Percentiles rank a stretch among this genome's conserved stretches.
phyloP scores from a whole-genome alignment of 2,113 vertebrate species.

The Calyptomena viridis region DNA sequence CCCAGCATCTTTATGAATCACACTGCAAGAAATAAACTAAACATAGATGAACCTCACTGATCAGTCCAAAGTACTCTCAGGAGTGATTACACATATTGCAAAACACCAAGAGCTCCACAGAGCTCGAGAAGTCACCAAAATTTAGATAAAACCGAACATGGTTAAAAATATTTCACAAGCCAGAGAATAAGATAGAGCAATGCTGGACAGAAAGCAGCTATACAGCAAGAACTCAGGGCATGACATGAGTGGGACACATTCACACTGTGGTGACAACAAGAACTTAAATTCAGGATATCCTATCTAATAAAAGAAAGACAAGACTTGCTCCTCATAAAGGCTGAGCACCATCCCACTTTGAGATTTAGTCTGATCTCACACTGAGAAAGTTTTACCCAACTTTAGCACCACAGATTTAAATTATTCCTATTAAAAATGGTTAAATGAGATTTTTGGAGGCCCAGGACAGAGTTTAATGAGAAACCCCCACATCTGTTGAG shows the following conservation, averaged over 20 bases:
- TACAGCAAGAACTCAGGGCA: not conserved
- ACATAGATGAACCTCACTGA: not conserved
- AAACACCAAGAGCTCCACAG: not conserved
- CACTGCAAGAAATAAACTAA: not conserved
- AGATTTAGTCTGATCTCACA: not conserved
- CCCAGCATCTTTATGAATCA: not conserved
- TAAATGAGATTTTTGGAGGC: not conserved
- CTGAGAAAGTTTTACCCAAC: not conserved
- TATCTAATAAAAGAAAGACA: not conserved
- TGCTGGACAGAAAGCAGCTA: not conserved
- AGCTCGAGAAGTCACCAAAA: not conserved
- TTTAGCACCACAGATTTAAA: not conserved
- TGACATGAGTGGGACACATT: not conserved
- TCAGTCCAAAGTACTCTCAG: not conserved
- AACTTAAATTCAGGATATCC: not conserved
- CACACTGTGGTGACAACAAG: not conserved
- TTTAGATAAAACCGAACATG: not conserved
- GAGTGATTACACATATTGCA: not conserved
- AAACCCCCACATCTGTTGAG: not conserved
- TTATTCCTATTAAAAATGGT: not conserved
- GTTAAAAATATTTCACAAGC: not conserved
- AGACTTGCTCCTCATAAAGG: not conserved
- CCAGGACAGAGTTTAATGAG: not conserved
- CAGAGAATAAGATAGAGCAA: not conserved
- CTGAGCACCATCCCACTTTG: not conserved